Percentiles rank a stretch among this genome's conserved stretches.
These are phyloP conservation scores for Pocillopora meandrina DNA, from an alignment of 92 coral and sea anemone species.

Conservation along the genomic window DNA sequence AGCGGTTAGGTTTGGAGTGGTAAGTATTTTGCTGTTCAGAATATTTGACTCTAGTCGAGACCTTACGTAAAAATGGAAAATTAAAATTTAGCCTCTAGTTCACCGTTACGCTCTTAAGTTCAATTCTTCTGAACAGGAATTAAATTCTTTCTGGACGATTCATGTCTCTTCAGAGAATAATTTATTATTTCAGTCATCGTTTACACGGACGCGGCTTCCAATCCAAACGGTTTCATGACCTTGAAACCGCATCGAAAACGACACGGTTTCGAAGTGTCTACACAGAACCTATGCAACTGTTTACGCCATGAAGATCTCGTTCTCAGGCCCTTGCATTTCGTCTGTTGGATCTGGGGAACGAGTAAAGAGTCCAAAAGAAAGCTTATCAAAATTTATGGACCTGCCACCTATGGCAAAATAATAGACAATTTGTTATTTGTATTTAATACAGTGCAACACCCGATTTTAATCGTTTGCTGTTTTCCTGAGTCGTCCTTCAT, in stretches of 20 bases:
- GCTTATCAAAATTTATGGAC: too few species aligned
- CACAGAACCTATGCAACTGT: conserved; percentile 12
- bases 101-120: too few species aligned
- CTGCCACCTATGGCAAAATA: too few species aligned
- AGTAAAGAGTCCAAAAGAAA: neutral
- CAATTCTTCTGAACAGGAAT: too few species aligned
- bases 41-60: neutral
- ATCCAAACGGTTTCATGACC: conserved; percentile 32
- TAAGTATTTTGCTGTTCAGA: neutral
- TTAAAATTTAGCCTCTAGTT: too few species aligned
- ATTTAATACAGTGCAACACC: conserved; percentile 24
- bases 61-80: too few species aligned
- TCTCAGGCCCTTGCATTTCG: conserved; percentile 32
- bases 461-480: conserved; percentile 59
- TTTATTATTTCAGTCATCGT: neutral
- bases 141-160: too few species aligned
- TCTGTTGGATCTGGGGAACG: conserved; percentile 17
- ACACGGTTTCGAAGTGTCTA: conserved; percentile 19
- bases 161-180: too few species aligned
- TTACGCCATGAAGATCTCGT: conserved; percentile 8
- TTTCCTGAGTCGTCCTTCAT: conserved; percentile 49
- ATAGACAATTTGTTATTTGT: conserved; percentile 11
- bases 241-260: conserved; percentile 27
- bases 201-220: conserved; percentile 34
- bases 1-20: conserved; percentile 53